Evolutionary conservation across 2,888 invertebrate genomes (phyloP).

Genomic region (Hyppa rectilinea): DNA sequence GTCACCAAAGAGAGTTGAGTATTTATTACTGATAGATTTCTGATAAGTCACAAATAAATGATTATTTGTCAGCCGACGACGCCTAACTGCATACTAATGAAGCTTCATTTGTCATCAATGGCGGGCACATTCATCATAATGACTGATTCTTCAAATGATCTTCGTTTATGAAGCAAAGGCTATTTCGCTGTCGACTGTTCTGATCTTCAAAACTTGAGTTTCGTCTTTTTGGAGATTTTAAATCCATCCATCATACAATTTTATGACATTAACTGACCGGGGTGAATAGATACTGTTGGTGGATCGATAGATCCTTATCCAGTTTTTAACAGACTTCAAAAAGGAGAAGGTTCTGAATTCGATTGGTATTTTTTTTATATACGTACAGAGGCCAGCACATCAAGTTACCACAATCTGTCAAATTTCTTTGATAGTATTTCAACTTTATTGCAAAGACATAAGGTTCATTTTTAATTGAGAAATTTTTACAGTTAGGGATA

Average conservation of each 20-base stretch:
- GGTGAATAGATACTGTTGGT: no score
- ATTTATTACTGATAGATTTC: slow-evolving; percentile 5
- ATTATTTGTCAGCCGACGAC: slow-evolving; percentile 18
- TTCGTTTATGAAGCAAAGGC: not conserved
- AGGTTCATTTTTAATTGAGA: no score
- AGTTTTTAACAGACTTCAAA: no score
- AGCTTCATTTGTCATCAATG: slow-evolving; percentile 36
- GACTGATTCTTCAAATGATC: slow-evolving; percentile 14
- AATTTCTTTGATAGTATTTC: no score
- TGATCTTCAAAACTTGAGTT: not conserved
- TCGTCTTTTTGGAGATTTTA: not conserved
- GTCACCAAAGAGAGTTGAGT: not conserved
- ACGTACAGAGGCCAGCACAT: no score
- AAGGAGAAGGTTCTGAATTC: no score
- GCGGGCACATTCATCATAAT: slow-evolving; percentile 27
- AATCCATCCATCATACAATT: slow-evolving; percentile 1
- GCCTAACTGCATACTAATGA: slow-evolving; percentile 44
- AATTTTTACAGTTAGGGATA: no score
- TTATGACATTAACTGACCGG: not conserved
- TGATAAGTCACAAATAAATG: slow-evolving; percentile 25
- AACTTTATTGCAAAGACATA: no score
- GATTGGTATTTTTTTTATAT: no score
- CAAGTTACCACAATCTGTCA: no score
- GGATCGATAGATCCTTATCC: no score
- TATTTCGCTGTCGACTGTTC: not conserved